Evolutionary conservation across 2,888 invertebrate genomes (phyloP).

Genomic region (Ecliptopera silaceata): DNA sequence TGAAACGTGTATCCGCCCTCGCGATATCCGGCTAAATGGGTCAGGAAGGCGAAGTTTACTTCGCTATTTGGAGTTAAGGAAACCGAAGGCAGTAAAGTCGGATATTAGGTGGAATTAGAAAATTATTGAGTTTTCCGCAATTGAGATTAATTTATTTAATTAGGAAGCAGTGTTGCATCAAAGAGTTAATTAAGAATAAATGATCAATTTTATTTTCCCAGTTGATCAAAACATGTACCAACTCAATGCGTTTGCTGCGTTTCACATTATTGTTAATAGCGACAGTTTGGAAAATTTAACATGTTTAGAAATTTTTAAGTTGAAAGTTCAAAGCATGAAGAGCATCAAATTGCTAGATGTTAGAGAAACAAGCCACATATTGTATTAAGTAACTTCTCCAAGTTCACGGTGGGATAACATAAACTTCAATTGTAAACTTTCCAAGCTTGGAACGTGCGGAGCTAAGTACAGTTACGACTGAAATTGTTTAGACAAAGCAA

Average conservation of each 20-base stretch:
- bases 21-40: slow-evolving; percentile 77
- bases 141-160: slow-evolving; percentile 8
- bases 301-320: not conserved
- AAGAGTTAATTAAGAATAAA: too few species aligned
- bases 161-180: not conserved
- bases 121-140: slow-evolving; percentile 18
- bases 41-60: slow-evolving; percentile 82
- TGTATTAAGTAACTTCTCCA: slow-evolving; percentile 32
- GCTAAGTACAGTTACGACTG: slow-evolving; percentile 22
- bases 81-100: slow-evolving; percentile 23
- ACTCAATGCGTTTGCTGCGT: too few species aligned
- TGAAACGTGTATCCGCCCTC: slow-evolving; percentile 67
- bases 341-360: slow-evolving; percentile 13
- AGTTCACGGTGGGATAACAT: slow-evolving; percentile 42
- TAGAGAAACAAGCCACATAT: slow-evolving; percentile 14
- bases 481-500: slow-evolving; percentile 2
- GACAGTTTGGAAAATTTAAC: too few species aligned
- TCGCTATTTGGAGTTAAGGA: slow-evolving; percentile 32
- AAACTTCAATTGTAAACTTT: slow-evolving; percentile 54
- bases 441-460: slow-evolving; percentile 31
- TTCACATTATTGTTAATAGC: too few species aligned
- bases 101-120: slow-evolving; percentile 21
- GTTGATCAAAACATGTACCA: too few species aligned
- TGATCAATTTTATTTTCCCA: too few species aligned
- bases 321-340: not conserved